phyloP scores from a whole-genome alignment of 2,888 invertebrate genomes.

The Erpobdella octoculata region DNA sequence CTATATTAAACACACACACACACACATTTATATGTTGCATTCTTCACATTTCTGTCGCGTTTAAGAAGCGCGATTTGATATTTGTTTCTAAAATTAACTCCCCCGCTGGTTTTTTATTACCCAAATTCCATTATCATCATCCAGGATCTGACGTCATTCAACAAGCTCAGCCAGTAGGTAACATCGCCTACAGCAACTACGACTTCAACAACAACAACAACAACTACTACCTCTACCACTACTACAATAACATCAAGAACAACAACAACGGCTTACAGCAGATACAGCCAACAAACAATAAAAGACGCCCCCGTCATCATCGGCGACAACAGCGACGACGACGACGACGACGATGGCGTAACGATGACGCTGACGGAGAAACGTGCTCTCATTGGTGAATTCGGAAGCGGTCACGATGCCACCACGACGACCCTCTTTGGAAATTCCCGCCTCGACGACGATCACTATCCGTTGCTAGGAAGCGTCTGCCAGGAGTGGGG shows the following conservation, averaged over 20 bases:
- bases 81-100: too few relatives aligned
- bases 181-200: not conserved
- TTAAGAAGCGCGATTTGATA: too few relatives aligned
- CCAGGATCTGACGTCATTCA: too few relatives aligned
- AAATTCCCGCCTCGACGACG: not conserved
- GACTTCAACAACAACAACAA: not conserved
- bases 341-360: slow-evolving; percentile 10
- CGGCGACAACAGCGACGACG: not conserved
- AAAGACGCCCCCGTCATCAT: not conserved
- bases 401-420: not conserved
- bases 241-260: not conserved
- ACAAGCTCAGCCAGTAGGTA: too few relatives aligned
- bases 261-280: not conserved
- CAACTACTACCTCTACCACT: not conserved
- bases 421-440: not conserved
- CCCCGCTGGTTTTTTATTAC: too few relatives aligned
- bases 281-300: not conserved
- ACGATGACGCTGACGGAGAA: slow-evolving; percentile 2
- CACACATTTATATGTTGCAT: too few relatives aligned
- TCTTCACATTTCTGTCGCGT: too few relatives aligned
- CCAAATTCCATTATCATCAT: too few relatives aligned
- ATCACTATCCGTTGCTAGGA: slow-evolving; percentile 7
- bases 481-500: not conserved
- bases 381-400: slow-evolving; percentile 3
- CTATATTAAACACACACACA: too few relatives aligned